These are phyloP conservation scores for Phymanthus crucifer DNA, from an alignment of 92 coral and sea anemone species.

Conservation along the genomic window DNA sequence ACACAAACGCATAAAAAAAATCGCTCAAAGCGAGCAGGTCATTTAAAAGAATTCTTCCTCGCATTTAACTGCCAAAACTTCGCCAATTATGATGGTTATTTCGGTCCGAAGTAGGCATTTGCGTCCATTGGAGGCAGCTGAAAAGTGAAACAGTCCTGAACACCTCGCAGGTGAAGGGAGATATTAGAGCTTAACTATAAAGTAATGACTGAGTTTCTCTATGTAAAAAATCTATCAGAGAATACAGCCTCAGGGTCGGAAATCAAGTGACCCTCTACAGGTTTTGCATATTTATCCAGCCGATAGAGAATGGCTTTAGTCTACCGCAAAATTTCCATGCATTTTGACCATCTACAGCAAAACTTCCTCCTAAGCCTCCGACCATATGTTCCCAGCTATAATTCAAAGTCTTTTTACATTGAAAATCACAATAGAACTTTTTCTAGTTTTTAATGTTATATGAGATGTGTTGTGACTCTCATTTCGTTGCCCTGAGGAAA, in stretches of 20 bases:
- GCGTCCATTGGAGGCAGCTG: constrained; percentile 21
- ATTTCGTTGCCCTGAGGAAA: constrained; percentile 13
- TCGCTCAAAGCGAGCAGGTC: background rate
- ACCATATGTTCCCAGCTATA: background rate
- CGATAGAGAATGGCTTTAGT: background rate
- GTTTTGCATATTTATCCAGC: background rate
- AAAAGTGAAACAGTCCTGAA: constrained; percentile 7
- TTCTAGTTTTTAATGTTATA: background rate
- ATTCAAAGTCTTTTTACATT: background rate
- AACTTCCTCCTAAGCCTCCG: background rate
- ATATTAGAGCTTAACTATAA: constrained; percentile 18
- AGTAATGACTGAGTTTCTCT: constrained; percentile 21
- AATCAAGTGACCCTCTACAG: constrained; percentile 13
- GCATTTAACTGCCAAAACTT: background rate
- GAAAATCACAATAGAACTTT: background rate
- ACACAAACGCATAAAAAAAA: background rate
- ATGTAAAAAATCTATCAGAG: constrained; percentile 27
- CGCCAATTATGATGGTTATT: background rate
- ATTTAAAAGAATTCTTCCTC: background rate
- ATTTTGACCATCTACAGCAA: constrained; percentile 11
- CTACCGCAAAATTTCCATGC: constrained; percentile 19
- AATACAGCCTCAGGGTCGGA: constrained; percentile 30
- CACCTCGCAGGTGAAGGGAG: constrained; percentile 12
- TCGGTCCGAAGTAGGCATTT: background rate
- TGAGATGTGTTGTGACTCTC: constrained; percentile 9